A percentile compares a stretch with the other conserved stretches of the same genome.
Evolutionary conservation across 2,888 invertebrate genomes (phyloP).

Genomic region (Xylophagus ater): DNA sequence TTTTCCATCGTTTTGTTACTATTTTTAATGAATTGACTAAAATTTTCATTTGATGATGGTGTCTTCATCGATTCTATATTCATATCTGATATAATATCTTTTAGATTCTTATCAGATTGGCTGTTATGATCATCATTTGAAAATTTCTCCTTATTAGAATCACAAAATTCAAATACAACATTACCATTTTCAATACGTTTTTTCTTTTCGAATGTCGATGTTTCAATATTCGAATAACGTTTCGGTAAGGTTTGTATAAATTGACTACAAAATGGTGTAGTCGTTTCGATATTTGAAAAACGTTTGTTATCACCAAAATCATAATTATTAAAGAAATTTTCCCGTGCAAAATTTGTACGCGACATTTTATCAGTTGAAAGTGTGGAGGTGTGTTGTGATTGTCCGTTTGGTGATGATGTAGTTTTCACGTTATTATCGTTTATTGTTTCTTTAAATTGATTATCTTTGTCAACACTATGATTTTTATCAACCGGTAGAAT

Average conservation of each 20-base stretch:
- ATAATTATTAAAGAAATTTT: conserved; percentile 2
- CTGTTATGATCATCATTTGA: conserved; percentile 8
- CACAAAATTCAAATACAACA: conserved; percentile 30
- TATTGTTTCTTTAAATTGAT: conserved; percentile 13
- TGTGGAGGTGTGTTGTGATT: conserved; percentile 1
- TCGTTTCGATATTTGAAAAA: conserved; percentile 33
- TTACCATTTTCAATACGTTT: conserved; percentile 36
- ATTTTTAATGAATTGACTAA: conserved; percentile 20
- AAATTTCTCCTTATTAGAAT: conserved; percentile 22
- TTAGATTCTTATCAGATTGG: neutral
- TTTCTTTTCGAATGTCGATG: conserved; percentile 29
- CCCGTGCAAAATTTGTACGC: neutral
- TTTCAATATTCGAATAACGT: conserved; percentile 36
- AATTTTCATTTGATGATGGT: conserved; percentile 23
- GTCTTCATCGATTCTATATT: conserved; percentile 29
- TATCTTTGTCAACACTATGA: conserved; percentile 19
- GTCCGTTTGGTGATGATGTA: neutral
- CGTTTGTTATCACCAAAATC: conserved; percentile 25
- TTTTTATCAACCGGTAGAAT: conserved; percentile 27
- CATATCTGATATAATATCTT: conserved; percentile 33
- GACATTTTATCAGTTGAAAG: conserved; percentile 23
- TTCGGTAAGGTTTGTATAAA: conserved; percentile 25
- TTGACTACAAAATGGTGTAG: conserved; percentile 21
- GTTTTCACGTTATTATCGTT: too few relatives aligned
- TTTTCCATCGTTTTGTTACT: conserved; percentile 15